These are phyloP conservation scores for Protophormia terraenovae DNA, from an alignment of 2,888 invertebrate species.

Conservation along the genomic window DNA sequence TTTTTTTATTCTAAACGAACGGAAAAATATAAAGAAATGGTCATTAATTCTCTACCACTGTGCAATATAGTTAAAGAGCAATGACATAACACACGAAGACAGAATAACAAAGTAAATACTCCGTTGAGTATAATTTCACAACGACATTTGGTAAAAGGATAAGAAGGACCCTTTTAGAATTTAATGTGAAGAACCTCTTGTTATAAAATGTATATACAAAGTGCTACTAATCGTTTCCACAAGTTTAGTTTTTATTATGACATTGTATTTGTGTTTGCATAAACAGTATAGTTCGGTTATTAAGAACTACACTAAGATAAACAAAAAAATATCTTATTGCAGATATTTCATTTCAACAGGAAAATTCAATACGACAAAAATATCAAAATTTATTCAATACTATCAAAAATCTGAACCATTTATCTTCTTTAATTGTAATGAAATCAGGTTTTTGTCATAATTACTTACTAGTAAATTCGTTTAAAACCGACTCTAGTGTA, in stretches of 20 bases:
- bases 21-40: too few species aligned
- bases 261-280: neutral
- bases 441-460: too few species aligned
- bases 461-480: too few species aligned
- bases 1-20: too few species aligned
- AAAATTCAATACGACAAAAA: too few species aligned
- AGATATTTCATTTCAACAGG: too few species aligned
- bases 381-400: too few species aligned
- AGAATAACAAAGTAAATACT: slow-evolving; percentile 12
- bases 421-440: too few species aligned
- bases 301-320: too few species aligned
- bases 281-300: neutral
- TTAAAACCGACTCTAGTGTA: neutral
- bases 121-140: slow-evolving; percentile 29
- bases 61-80: slow-evolving; percentile 12
- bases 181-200: slow-evolving; percentile 41
- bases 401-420: too few species aligned
- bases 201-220: neutral
- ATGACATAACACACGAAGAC: slow-evolving; percentile 54
- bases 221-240: slow-evolving; percentile 22
- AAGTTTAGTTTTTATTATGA: slow-evolving; percentile 11
- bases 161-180: slow-evolving; percentile 26
- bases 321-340: too few species aligned
- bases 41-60: slow-evolving; percentile 22
- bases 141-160: slow-evolving; percentile 6